Conservation (phyloP, 53 echinoderm and acorn worm species). For the Paracentrotus lividus region DNA sequence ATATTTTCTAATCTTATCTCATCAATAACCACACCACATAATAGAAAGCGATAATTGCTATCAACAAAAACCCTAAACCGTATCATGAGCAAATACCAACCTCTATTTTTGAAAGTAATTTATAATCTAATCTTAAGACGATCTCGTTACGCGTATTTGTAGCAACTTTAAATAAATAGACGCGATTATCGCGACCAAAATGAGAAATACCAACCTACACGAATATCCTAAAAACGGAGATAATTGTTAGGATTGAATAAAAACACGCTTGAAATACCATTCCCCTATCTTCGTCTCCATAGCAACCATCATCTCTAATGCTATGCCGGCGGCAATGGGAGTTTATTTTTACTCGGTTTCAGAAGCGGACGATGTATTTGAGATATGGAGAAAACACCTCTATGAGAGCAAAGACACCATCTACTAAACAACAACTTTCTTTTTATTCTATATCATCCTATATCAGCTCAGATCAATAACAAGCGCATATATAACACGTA, state of each 20-base stretch:
- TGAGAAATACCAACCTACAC: too few relatives aligned
- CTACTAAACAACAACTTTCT: neutral
- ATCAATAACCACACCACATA: neutral
- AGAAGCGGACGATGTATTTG: neutral
- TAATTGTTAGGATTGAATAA: neutral
- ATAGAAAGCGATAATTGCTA: neutral
- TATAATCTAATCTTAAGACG: too few relatives aligned
- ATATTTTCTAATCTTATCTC: neutral
- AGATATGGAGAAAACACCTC: neutral
- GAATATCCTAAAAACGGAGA: too few relatives aligned
- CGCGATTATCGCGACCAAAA: too few relatives aligned
- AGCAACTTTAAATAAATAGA: too few relatives aligned
- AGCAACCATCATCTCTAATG: conserved; percentile 27
- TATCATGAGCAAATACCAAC: neutral
- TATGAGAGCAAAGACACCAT: neutral
- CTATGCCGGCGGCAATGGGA: neutral
- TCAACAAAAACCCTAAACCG: neutral
- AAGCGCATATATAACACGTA: neutral
- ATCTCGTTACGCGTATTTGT: too few relatives aligned
- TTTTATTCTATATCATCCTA: neutral
- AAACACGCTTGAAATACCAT: neutral
- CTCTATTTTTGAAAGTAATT: neutral
- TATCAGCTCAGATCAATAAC: neutral
- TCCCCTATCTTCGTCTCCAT: conserved; percentile 20
- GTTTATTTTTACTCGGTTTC: conserved; percentile 1